These are phyloP conservation scores for Tringa solitaria DNA, from an alignment of 2,113 vertebrate genomes.

Conservation along the genomic window DNA sequence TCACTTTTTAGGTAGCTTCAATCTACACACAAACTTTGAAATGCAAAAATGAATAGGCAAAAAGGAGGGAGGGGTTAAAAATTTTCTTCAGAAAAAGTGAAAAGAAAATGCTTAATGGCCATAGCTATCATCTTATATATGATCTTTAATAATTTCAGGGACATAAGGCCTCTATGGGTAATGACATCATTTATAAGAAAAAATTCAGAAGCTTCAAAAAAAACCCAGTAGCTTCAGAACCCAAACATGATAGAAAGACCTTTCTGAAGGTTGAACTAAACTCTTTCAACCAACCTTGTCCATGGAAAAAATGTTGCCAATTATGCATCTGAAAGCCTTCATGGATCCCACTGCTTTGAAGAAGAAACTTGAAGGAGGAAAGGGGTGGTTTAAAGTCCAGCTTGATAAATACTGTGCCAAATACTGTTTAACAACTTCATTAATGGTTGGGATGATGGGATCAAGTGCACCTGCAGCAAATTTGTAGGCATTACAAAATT, in stretches of 20 bases:
- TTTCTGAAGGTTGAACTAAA: background rate
- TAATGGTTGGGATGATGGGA: background rate
- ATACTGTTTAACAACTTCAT: background rate
- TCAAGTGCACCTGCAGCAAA: background rate
- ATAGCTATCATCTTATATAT: background rate
- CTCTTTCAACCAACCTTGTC: background rate
- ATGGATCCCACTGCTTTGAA: background rate
- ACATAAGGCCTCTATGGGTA: background rate
- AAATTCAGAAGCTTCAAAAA: background rate
- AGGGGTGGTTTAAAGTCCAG: background rate
- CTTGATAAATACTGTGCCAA: background rate
- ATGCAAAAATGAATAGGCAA: background rate
- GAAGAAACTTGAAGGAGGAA: background rate
- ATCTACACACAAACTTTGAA: background rate
- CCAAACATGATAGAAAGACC: background rate
- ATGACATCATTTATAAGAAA: background rate
- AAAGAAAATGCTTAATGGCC: background rate
- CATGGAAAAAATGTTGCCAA: background rate
- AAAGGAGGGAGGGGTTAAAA: background rate
- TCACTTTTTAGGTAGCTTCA: background rate
- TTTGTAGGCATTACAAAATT: background rate
- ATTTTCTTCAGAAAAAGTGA: background rate
- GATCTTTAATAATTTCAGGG: background rate
- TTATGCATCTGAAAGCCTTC: background rate
- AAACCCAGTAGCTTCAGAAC: background rate